Base-by-base conservation (phyloP, 2,113 vertebrate genomes). In the Morone saxatilis region DNA sequence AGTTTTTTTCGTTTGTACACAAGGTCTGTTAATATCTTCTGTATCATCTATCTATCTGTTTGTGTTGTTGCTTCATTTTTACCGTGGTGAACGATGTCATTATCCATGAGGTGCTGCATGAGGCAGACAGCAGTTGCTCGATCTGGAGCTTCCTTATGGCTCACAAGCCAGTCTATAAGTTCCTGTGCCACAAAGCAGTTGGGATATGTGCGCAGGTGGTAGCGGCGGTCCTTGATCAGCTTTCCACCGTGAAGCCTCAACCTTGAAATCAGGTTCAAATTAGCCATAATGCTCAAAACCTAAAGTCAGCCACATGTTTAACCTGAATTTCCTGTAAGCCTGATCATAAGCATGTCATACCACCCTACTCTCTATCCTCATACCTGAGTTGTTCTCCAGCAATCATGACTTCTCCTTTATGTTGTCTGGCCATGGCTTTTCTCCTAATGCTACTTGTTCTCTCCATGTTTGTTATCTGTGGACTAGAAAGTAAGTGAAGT, bases 371-470 rank as follows among this genome's bases (percentile, higher is more conserved):
- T 19, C 38, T 65, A 71, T 80, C 71, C 7, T 43, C 86, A 9
- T 96, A 97, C 97, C 97, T 97, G 80, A 98, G 96, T 20, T 97
- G 96, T 81, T 97, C 97, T 78, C 96, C 96, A 16, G 96, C 96
- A 45, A 97, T 97, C 96, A 97, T 96, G 78, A 96, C 94, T 89
- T 98, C 97, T 0, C 94, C 95, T 77, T 96, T 93, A 78, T 96
- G 93, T 41, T 96, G 96, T 67, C 95, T 92, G 19, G 93, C 93
- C 7, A 93, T 88, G 4, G 95, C 93, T 90, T 92, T 96, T 67
- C 94, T 96, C 91, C 95, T 93, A 41, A 95, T 65, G 82, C 94
- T 86, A 63, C 22, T 88, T 86, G 94, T 89, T 80, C 84, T 91
- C 85, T 97, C 95, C 96, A 96, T 96, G 81, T 86, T 86, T 75